A percentile compares a stretch with the other conserved stretches of the same genome.
Evolutionary conservation across 2,113 vertebrate genomes (phyloP).

Genomic region (Rhinoderma darwinii): DNA sequence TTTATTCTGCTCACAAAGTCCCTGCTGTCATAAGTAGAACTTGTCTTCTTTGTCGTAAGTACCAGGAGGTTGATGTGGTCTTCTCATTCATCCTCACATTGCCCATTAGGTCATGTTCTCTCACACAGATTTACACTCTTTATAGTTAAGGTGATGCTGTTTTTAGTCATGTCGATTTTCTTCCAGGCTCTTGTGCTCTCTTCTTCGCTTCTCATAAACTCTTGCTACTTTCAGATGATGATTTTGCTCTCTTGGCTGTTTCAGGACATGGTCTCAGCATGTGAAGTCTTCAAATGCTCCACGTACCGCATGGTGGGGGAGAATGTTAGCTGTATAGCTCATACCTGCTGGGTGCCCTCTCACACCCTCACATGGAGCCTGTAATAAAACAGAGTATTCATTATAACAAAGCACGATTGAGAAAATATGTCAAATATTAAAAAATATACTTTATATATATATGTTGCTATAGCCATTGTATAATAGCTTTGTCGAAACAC

Average conservation of each 20-base stretch:
- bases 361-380: conserved; percentile 94
- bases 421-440: neutral
- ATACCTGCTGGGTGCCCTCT: conserved; percentile 87
- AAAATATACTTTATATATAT: conserved; percentile 1
- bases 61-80: neutral
- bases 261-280: conserved; percentile 78
- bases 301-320: conserved; percentile 97
- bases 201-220: conserved; percentile 11
- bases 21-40: neutral
- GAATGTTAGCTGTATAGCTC: conserved; percentile 96
- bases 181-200: conserved; percentile 40
- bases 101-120: neutral
- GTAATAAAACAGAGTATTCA: conserved; percentile 41
- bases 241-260: conserved; percentile 45
- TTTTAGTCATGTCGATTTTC: conserved; percentile 47
- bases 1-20: neutral
- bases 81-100: neutral
- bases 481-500: neutral
- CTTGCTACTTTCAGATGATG: conserved; percentile 35
- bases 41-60: neutral
- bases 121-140: conserved; percentile 24
- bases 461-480: neutral
- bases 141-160: conserved; percentile 7
- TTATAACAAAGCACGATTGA: neutral
- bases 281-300: conserved; percentile 99